Conservation (phyloP, 2,797 vertebrate species). For the Cichlasoma orientale region DNA sequence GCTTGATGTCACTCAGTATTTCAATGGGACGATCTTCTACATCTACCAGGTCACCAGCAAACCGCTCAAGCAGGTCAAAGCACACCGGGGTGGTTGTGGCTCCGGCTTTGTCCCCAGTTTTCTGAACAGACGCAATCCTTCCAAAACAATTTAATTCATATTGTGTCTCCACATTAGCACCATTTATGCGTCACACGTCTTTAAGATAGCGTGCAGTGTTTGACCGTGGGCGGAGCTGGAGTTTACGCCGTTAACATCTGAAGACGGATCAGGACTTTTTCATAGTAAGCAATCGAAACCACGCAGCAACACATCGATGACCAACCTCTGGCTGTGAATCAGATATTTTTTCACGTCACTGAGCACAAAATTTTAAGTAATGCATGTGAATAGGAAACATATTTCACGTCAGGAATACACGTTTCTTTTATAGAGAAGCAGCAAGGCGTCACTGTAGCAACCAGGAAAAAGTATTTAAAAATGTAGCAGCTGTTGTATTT, state of each 20-base stretch:
- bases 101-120: not conserved
- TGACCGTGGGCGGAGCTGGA: no score
- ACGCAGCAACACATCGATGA: not conserved
- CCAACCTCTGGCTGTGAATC: not conserved
- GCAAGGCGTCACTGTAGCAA: no score
- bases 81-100: not conserved
- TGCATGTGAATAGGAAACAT: no score
- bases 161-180: not conserved
- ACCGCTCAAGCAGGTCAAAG: not conserved
- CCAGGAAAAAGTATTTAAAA: no score
- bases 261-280: not conserved
- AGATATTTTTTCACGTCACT: no score
- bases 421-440: no score
- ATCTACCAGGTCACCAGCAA: not conserved
- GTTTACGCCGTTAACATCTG: no score
- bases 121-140: not conserved
- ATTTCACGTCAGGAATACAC: no score
- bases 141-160: not conserved
- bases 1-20: not conserved
- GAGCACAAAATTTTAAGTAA: no score
- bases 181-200: no score
- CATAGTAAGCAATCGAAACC: not conserved
- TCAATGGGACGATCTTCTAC: not conserved
- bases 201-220: no score
- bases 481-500: no score